Base-by-base conservation (phyloP, 1,140 invertebrate species). In the Pseudomyrmex cubaensis region DNA sequence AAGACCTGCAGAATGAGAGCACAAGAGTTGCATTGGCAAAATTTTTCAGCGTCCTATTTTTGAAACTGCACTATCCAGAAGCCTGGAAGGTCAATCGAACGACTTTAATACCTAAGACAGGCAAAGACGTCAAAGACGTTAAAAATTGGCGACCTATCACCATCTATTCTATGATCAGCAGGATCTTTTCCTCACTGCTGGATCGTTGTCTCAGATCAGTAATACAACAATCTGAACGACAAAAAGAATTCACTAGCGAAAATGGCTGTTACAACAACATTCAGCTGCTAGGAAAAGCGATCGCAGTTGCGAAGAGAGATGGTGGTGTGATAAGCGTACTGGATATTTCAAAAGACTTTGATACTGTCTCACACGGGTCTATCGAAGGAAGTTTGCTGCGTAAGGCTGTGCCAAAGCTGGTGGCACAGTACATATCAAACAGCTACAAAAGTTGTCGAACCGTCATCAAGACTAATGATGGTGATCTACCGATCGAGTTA, bases 101-200 rank as follows among this genome's bases (percentile, higher is more conserved):
- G 0, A 89, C 85, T 0, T 50, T 91, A 0, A 89, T 92, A 1
- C 88, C 89, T 0, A 91, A 92, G 44, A 15, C 13, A 0, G 87
- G 85, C 0, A 89, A 87, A 7, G 85, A 91, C 12, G 22, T 15
- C 0, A 10, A 0, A 0, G 44, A 80, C 0, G 10, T 87, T 0
- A 86, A 82, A 13, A 89, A 89, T 17, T 91, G 84, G 87, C 25
- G 90, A 22, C 90, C 90, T 0, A 90, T 92, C 2, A 91, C 91
- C 0, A 86, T 90, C 0, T 54, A 83, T 0, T 87, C 85, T 0
- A 57, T 90, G 9, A 1, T 90, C 0, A 59, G 62, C 1, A 73
- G 90, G 15, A 25, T 86, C 0, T 90, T 84, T 59, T 85, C 84
- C 0, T 74, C 56, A 0, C 5, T 90, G 0, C 1, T 91, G 0